These are phyloP conservation scores for Pelobates cultripes DNA, from an alignment of 2,797 vertebrate genomes.

Conservation along the genomic window DNA sequence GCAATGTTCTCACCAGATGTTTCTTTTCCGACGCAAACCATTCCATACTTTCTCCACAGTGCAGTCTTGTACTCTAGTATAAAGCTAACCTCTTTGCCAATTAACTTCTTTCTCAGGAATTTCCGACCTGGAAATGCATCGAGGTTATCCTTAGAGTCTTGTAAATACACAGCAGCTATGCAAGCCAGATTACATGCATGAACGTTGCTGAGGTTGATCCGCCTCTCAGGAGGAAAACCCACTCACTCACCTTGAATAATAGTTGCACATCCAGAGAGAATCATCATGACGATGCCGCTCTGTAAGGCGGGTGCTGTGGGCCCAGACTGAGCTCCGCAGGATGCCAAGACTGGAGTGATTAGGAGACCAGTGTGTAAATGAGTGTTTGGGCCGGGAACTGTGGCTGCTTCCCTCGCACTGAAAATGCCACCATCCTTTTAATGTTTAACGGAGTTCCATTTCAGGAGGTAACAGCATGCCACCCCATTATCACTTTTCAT, in stretches of 20 bases:
- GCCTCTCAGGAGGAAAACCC: conserved; percentile 91
- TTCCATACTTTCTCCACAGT: conserved; percentile 90
- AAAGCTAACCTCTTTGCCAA: conserved; percentile 97
- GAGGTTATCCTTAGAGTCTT: conserved; percentile 87
- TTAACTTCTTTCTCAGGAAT: conserved; percentile 94
- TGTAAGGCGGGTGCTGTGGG: no score
- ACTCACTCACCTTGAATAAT: conserved; percentile 94
- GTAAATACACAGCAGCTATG: conserved; percentile 82
- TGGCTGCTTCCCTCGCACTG: no score
- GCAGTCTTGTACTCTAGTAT: conserved; percentile 92
- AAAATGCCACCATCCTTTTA: no score
- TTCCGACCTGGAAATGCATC: conserved; percentile 95
- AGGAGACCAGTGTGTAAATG: no score
- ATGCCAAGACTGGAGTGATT: no score
- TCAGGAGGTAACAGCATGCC: no score
- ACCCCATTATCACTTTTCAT: no score
- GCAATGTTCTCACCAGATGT: conserved; percentile 92
- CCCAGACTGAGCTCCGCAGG: no score
- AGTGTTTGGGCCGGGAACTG: no score
- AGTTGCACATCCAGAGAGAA: conserved; percentile 94
- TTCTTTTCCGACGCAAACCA: conserved; percentile 94
- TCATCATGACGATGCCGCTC: conserved; percentile 59
- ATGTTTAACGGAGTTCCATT: no score
- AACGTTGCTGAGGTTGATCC: conserved; percentile 97
- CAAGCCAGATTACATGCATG: conserved; percentile 87